phyloP scores from a whole-genome alignment of 2,888 invertebrate species.

The Hoplodrina ambigua region DNA sequence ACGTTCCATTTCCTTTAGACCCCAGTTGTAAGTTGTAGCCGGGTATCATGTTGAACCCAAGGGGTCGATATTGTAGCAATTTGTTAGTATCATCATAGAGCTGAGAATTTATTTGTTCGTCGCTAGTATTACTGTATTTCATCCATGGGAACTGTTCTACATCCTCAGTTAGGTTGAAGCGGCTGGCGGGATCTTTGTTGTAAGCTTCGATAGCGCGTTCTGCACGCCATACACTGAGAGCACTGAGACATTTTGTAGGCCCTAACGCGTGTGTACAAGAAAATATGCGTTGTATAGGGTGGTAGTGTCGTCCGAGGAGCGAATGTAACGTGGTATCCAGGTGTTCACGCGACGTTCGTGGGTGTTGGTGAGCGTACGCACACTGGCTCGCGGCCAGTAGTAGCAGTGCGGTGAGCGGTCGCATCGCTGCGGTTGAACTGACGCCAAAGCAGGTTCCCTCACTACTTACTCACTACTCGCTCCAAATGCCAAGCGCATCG shows the following conservation, averaged over 20 bases:
- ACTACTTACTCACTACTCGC: constrained; percentile 64
- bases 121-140: constrained; percentile 79
- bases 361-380: constrained; percentile 67
- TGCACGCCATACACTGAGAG: constrained; percentile 90
- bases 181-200: constrained; percentile 54
- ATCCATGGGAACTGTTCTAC: constrained; percentile 84
- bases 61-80: constrained; percentile 86
- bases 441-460: constrained; percentile 67
- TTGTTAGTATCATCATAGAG: constrained; percentile 86
- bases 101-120: constrained; percentile 86
- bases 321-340: constrained; percentile 66
- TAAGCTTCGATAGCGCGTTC: constrained; percentile 73
- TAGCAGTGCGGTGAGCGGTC: constrained; percentile 82
- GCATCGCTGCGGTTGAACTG: constrained; percentile 86
- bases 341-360: constrained; percentile 70
- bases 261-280: constrained; percentile 80
- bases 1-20: constrained; percentile 87
- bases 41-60: constrained; percentile 87
- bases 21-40: constrained; percentile 88
- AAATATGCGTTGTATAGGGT: constrained; percentile 67
- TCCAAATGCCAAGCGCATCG: constrained; percentile 74
- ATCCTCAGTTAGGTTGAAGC: constrained; percentile 73
- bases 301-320: constrained; percentile 63
- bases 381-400: constrained; percentile 77
- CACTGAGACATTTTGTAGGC: constrained; percentile 88